Percentiles rank a stretch among this genome's conserved stretches.
Conservation (phyloP, 2,113 vertebrate genomes). For the Machaerirhynchus nigripectus region DNA sequence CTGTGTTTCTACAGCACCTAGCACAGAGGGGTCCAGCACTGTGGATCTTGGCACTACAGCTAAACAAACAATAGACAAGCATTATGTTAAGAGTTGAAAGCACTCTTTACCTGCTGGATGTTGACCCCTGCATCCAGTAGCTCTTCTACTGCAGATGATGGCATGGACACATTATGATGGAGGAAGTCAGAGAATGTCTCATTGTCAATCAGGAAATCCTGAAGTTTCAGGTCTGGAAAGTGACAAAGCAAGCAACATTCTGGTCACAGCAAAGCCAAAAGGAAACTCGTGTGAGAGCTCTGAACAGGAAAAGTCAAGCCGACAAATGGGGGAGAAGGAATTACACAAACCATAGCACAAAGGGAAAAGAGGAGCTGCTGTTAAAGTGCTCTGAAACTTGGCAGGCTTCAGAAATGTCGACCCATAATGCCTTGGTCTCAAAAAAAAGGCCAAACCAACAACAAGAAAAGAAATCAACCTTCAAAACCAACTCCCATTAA, state of each 20-base stretch:
- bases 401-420: not conserved
- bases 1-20: not conserved
- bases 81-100: not conserved
- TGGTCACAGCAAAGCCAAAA: conserved; percentile 1
- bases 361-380: not conserved
- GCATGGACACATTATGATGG: conserved; percentile 76
- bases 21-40: not conserved
- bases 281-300: not conserved
- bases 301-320: not conserved
- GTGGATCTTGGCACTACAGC: not conserved
- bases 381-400: not conserved
- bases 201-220: conserved; percentile 86
- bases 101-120: conserved; percentile 80
- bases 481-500: not conserved
- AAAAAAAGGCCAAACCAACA: not conserved
- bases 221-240: conserved; percentile 83
- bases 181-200: conserved; percentile 89
- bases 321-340: not conserved
- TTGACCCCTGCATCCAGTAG: conserved; percentile 78
- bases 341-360: not conserved
- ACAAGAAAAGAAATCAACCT: not conserved
- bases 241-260: conserved; percentile 2
- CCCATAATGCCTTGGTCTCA: not conserved
- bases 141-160: conserved; percentile 68
- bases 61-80: not conserved